Evolutionary conservation across 2,797 vertebrate genomes (phyloP), one percentile per base, ranked within the genome.

Genomic region (Momotus momota): DNA sequence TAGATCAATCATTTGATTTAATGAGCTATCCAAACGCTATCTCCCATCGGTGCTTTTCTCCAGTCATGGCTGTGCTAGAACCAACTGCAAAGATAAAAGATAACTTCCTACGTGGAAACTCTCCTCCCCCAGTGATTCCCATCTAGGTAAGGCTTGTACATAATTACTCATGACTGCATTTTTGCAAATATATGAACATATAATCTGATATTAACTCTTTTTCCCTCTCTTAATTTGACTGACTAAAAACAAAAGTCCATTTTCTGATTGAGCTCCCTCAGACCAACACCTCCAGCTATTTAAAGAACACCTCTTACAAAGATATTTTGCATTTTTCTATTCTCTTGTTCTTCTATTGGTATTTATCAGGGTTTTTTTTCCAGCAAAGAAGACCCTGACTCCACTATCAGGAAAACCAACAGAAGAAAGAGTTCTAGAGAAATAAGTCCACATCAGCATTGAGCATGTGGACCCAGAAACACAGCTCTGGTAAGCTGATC

Each of bases 1-100:
- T 57, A 8, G 60, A 80, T 88, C 62, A 84, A 49, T 81, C 31
- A 81, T 88, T 58, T 86, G 33, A 82, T 86, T 86, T 90, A 92
- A 84, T 25, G 58, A 92, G 62, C 81, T 71, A 67, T 25, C 14
- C 45, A 75, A 91, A 52, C 57, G 46, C 25, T 80, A 3, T 23
- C 82, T 92, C 71, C 67, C 71, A 86, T 51, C 2, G 1, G 16
- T 43, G 35, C 7, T 71, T 67, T 82, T 54, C 57, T 21, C 16
- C 65, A 77, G 51, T 10, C 11, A 35, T 11, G 33, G 43, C n/a
- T 69, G 38, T 13, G 40, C 43, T 85, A 80, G 64, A 80, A 71
- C 33, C 22, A 80, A 55, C 33, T 40, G 33, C 31, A 73, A 35
- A 85, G 52, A 90, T 54, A 75, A 49, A 90, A 81, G 64, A 67